Evolutionary conservation across 2,888 invertebrate genomes (phyloP), one percentile per base, ranked within the genome.

Genomic region (Esperia sulphurella): DNA sequence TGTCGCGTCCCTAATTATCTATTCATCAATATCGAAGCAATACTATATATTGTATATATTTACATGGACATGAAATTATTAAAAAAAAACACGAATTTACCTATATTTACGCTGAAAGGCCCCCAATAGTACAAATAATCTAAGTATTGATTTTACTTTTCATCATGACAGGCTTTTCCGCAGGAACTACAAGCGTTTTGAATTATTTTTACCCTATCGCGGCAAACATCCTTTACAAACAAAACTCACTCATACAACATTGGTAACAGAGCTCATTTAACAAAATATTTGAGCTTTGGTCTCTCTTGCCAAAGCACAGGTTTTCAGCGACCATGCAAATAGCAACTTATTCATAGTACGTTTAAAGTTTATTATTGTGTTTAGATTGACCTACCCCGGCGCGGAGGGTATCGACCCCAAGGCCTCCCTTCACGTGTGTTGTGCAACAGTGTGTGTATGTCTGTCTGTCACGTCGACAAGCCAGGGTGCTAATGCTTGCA

Each of bases 341-440:
- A 31, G 31, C 31, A 31, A 31, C 31, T 31, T 8, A 31, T 9
- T 31, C 8, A 30, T 31, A 10, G 31, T 31, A 49, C 47, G 10
- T 40, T 43, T 55, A 64, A 53, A 56, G 60, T 58, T 21, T 41
- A 48, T 52, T 46, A 43, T 52, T 48, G 49, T 44, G 43, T 41
- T 45, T 41, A 40, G 40, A 21, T 21, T 5, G 21, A 2, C 21
- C 12, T 21, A 9, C 41, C n/a, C 5, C n/a, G 8, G 50, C 49
- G 47, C 45, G 41, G 60, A 62, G 75, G 82, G 82, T 30, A 79
- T 75, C 68, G 78, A 75, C 79, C 81, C 75, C 35, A 14, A 43
- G 31, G n/a, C 12, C 49, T 51, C 51, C 53, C 58, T 60, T 50
- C 53, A 48, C 56, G 55, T 51, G 53, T 68, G 72, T 74, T 75